Evolutionary conservation across 2,797 vertebrate genomes (phyloP), one percentile per base, ranked within the genome.

Genomic region (Oryzias dopingdopingensis): DNA sequence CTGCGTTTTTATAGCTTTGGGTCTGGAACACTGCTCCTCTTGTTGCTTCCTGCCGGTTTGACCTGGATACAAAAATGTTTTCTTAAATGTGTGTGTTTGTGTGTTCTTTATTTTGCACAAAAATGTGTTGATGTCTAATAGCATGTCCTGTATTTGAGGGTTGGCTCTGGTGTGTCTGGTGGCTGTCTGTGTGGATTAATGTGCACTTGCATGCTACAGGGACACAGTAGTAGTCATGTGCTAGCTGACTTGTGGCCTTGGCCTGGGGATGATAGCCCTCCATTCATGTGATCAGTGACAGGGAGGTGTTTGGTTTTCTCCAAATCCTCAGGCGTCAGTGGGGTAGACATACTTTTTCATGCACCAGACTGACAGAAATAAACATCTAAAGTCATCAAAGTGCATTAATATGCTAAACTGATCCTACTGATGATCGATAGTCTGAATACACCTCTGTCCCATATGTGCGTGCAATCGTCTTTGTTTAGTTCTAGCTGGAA

Each of bases 171-270:
- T 62, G 59, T 55, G 60, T 45, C 8, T 45, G 47, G n/a, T 49
- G 42, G 45, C 42, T 20, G 17, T 71, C 50, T 76, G 44, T 59
- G 42, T 62, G 58, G 40, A 46, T 61, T 49, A 56, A 51, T 56
- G 46, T 65, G 54, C 37, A 67, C 51, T 73, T 70, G 71, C 61
- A 55, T 82, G 77, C 57, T 57, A 72, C 48, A 62, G 48, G 55
- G 65, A 57, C 59, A 58, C 26, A 72, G 61, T 83, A 82, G 79
- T 83, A 83, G 82, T 90, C 90, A 92, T 92, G 90, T 92, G 90
- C 81, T 86, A 62, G 67, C 26, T 74, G 59, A 82, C 76, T 79
- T 79, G 71, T 80, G 74, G 72, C 67, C 64, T 42, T 85, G 79
- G 88, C 88, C 88, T 72, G 75, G 67, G 84, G 83, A 80, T 81